phyloP scores from a whole-genome alignment of 1,140 invertebrate species.

The Nixonia krombeini region DNA sequence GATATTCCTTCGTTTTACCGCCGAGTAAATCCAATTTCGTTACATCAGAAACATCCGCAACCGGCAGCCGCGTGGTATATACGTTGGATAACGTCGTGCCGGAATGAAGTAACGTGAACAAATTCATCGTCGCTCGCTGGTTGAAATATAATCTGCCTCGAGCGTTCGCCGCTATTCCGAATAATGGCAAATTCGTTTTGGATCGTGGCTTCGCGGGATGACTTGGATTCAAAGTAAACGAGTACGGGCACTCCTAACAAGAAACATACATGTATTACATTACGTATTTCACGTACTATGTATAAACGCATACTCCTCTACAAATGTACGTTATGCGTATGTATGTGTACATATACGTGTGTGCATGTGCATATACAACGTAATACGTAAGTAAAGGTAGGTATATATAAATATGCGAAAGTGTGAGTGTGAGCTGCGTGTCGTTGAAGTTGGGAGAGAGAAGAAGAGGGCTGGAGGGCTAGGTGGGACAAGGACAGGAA shows the following conservation, averaged over 20 bases:
- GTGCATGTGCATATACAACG: too few relatives aligned
- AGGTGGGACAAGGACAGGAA: not conserved
- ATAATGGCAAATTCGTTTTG: constrained; percentile 51
- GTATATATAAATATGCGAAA: too few relatives aligned
- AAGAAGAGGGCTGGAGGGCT: constrained; percentile 13
- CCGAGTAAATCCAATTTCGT: constrained; percentile 44
- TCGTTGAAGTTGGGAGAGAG: not conserved
- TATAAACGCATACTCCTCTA: too few relatives aligned
- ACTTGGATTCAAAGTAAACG: constrained; percentile 44
- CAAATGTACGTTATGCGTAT: too few relatives aligned
- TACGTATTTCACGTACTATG: too few relatives aligned
- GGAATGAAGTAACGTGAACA: constrained; percentile 45
- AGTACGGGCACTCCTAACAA: constrained; percentile 32
- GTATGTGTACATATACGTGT: too few relatives aligned
- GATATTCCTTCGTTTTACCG: constrained; percentile 42
- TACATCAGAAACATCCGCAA: constrained; percentile 37
- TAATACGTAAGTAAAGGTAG: too few relatives aligned
- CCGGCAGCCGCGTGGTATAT: constrained; percentile 1
- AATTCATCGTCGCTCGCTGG: constrained; percentile 46
- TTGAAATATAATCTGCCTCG: constrained; percentile 47
- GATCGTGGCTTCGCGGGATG: constrained; percentile 40
- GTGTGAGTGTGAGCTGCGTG: too few relatives aligned
- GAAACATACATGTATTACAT: constrained; percentile 1
- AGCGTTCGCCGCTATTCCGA: constrained; percentile 36
- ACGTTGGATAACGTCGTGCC: constrained; percentile 30